phyloP scores from a whole-genome alignment of 2,113 vertebrate species.

The Elachura formosa region DNA sequence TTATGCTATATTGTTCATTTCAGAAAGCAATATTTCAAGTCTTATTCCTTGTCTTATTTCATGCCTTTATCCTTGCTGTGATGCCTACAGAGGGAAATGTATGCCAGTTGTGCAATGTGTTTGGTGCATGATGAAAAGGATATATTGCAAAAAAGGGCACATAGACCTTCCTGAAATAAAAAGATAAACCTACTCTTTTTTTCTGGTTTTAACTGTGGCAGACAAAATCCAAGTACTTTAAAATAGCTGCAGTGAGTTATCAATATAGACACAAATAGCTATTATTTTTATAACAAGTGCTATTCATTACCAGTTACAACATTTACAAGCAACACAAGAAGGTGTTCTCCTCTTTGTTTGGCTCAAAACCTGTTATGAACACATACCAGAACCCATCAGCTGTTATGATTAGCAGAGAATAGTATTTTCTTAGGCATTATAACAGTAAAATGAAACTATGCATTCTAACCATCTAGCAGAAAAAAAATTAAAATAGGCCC shows the following conservation, averaged over 20 bases:
- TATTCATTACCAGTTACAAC: not conserved
- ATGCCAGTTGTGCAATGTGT: conserved; percentile 1
- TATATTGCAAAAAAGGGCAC: not conserved
- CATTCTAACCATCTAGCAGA: not conserved
- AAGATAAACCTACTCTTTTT: not conserved
- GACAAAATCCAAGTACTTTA: not conserved
- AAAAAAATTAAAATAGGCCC: not conserved
- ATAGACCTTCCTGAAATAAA: not conserved
- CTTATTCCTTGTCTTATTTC: not conserved
- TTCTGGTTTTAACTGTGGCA: not conserved
- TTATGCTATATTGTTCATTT: not conserved
- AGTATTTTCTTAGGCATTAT: not conserved
- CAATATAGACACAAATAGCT: not conserved
- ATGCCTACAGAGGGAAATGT: not conserved
- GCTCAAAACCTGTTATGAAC: not conserved
- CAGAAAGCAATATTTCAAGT: not conserved
- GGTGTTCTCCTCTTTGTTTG: not conserved
- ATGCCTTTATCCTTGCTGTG: not conserved
- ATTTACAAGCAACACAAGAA: not conserved
- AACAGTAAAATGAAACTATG: not conserved
- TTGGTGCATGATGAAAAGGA: not conserved
- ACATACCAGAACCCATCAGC: not conserved
- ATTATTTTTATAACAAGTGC: not conserved
- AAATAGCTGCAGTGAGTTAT: not conserved
- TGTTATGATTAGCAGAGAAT: not conserved